These are phyloP conservation scores for Dinomys branickii DNA, from an alignment of 2,113 vertebrate genomes.

Conservation along the genomic window DNA sequence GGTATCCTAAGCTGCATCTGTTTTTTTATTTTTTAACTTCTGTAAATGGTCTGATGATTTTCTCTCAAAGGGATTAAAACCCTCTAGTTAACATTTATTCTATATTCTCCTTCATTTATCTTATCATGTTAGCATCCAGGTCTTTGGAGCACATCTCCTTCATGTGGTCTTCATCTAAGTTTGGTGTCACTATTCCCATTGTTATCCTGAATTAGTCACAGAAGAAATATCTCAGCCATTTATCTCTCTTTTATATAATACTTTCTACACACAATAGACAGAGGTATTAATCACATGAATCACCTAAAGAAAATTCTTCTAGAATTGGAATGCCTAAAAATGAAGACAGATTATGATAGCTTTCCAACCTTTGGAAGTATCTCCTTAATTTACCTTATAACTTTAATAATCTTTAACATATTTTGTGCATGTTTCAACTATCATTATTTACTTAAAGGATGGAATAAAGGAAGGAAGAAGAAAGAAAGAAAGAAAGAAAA, in stretches of 20 bases:
- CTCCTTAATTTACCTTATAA: neutral
- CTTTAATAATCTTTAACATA: neutral
- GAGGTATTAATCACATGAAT: neutral
- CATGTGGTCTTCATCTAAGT: neutral
- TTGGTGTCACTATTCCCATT: neutral
- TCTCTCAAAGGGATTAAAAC: neutral
- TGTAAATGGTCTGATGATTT: neutral
- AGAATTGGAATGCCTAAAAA: neutral
- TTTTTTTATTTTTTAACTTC: neutral
- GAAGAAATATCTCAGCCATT: neutral
- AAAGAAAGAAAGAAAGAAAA: neutral
- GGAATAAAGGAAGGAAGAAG: neutral
- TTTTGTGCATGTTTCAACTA: neutral
- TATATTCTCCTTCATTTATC: neutral
- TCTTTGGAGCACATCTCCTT: neutral
- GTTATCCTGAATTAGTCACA: neutral
- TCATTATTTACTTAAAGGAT: neutral
- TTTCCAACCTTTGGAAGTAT: neutral
- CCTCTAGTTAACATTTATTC: neutral
- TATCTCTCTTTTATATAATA: neutral
- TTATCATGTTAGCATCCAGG: neutral
- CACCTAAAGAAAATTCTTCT: neutral
- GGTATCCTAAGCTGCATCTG: neutral
- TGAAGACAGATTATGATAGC: neutral
- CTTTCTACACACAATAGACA: neutral